A percentile compares a stretch with the other conserved stretches of the same genome.
Evolutionary conservation across 2,888 invertebrate species (phyloP).

Genomic region (Eucera pruinosa): DNA sequence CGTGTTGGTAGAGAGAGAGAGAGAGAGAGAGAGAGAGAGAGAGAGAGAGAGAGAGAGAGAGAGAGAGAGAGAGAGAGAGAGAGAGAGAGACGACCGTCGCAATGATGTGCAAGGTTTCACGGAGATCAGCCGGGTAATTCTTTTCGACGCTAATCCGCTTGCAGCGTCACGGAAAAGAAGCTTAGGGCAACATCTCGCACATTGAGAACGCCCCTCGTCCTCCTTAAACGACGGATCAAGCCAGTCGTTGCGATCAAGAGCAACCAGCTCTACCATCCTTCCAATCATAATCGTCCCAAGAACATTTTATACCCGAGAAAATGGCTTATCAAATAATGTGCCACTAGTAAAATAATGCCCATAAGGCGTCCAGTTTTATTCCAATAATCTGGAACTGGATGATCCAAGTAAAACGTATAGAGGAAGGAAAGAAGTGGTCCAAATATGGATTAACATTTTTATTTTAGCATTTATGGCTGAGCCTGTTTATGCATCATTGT

Average conservation of each 20-base stretch:
- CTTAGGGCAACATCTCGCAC: constrained; percentile 62
- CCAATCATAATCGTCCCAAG: constrained; percentile 35
- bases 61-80: background rate
- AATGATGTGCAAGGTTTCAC: constrained; percentile 57
- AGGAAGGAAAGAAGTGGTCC: too few species aligned
- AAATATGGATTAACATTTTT: too few species aligned
- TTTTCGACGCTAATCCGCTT: constrained; percentile 63
- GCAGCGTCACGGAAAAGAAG: constrained; percentile 63
- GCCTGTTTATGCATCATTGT: too few species aligned
- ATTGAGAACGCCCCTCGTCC: constrained; percentile 31
- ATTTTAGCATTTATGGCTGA: too few species aligned
- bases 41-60: background rate
- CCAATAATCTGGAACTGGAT: too few species aligned
- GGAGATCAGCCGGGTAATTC: constrained; percentile 64
- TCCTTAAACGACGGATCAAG: constrained; percentile 59
- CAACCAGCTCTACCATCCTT: constrained; percentile 33
- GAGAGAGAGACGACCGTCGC: background rate
- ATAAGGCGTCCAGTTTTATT: too few species aligned
- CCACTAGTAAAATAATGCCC: too few species aligned
- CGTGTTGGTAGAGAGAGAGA: constrained; percentile 2
- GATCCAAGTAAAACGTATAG: too few species aligned
- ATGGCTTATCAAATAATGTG: too few species aligned
- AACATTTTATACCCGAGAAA: too few species aligned
- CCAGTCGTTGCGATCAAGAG: constrained; percentile 37
- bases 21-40: background rate